Evolutionary conservation across 2,797 vertebrate genomes (phyloP).

Genomic region (Podarcis lilfordi): DNA sequence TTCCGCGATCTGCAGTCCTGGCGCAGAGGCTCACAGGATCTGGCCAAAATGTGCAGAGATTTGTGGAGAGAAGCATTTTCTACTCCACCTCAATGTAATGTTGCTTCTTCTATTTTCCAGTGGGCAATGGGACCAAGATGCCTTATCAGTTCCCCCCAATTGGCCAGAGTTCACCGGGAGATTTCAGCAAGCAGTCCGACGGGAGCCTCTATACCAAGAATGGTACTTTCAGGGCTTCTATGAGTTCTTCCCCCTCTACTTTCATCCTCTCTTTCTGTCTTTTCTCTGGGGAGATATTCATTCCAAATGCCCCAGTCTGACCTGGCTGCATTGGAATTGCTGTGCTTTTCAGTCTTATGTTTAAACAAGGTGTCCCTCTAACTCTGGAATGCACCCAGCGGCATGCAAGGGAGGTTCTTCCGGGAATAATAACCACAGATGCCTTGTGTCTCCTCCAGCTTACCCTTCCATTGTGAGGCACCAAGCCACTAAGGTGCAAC

Average conservation of each 20-base stretch:
- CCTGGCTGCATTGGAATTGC: neutral
- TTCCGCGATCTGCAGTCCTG: too few species aligned
- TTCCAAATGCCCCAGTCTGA: neutral
- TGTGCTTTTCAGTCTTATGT: conserved; percentile 16
- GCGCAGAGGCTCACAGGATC: neutral
- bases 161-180: conserved; percentile 79
- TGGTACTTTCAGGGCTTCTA: conserved; percentile 67
- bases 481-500: conserved; percentile 79
- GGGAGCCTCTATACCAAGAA: conserved; percentile 78
- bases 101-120: conserved; percentile 76
- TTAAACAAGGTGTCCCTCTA: conserved; percentile 34
- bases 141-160: conserved; percentile 80
- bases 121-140: conserved; percentile 77
- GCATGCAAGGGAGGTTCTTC: neutral
- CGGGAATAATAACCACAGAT: neutral
- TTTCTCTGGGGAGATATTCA: neutral
- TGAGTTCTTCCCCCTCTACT: neutral
- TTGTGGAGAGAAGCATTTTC: neutral
- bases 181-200: conserved; percentile 80
- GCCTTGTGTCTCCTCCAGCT: conserved; percentile 72
- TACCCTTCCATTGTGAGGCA: conserved; percentile 82
- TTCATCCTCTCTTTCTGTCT: neutral
- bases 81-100: conserved; percentile 43
- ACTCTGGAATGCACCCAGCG: conserved; percentile 26
- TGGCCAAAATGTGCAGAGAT: neutral